Percentiles rank a stretch among this genome's conserved stretches.
These are phyloP conservation scores for Turdus rufiventris DNA, from an alignment of 2,113 vertebrate genomes.

Conservation along the genomic window DNA sequence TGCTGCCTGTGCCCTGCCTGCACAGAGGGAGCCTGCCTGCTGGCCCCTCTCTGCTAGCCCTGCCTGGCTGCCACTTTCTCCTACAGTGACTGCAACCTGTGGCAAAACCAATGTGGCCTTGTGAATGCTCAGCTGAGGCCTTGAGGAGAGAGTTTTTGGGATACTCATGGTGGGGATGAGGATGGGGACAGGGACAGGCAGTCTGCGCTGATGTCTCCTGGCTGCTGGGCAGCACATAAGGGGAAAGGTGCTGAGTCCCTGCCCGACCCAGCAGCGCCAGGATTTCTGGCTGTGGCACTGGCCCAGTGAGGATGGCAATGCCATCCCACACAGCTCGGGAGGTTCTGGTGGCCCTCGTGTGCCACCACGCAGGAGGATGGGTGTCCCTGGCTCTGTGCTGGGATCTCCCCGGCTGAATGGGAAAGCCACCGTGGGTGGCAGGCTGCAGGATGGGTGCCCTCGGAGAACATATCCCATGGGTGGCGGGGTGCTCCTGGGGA, in stretches of 20 bases:
- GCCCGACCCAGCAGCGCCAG: rapidly evolving
- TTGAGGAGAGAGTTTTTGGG: neutral
- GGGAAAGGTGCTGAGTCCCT: neutral
- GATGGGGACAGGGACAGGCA: neutral
- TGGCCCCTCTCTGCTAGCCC: neutral
- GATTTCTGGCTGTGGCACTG: neutral
- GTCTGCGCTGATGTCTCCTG: rapidly evolving
- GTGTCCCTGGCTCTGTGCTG: neutral
- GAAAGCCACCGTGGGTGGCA: rapidly evolving
- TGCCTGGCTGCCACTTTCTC: neutral
- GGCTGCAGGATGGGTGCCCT: neutral
- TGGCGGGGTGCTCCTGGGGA: neutral
- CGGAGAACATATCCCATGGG: rapidly evolving
- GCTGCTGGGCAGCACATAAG: neutral
- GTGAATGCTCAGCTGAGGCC: neutral
- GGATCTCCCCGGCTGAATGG: rapidly evolving
- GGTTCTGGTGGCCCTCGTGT: neutral
- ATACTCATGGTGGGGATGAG: rapidly evolving
- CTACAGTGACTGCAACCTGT: rapidly evolving
- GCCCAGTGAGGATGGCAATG: rapidly evolving
- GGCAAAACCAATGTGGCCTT: rapidly evolving
- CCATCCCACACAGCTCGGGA: rapidly evolving
- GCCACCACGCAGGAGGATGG: rapidly evolving
- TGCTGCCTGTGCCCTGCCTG: neutral
- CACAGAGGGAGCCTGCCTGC: neutral